These are phyloP conservation scores for Lucilia cuprina DNA, from an alignment of 1,140 invertebrate species.

Conservation along the genomic window DNA sequence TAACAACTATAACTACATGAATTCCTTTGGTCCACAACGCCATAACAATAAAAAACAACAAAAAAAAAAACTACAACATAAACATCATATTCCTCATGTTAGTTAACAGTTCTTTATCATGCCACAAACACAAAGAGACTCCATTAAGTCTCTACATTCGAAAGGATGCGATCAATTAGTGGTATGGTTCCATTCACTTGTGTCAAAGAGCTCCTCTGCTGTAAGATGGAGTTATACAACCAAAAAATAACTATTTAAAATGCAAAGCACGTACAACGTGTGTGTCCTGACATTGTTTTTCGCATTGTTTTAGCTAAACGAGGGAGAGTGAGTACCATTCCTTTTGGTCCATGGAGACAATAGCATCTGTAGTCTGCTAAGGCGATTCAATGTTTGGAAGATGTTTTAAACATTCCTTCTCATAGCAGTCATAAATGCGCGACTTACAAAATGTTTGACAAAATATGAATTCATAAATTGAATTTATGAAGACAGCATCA, in stretches of 20 bases:
- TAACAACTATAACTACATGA: slow-evolving; percentile 25
- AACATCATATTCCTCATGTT: slow-evolving; percentile 32
- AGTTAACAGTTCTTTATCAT: slow-evolving; percentile 15
- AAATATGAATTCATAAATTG: slow-evolving; percentile 35
- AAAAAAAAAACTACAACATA: not conserved
- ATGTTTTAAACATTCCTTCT: slow-evolving; percentile 19
- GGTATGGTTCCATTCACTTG: slow-evolving; percentile 36
- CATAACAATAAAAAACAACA: not conserved
- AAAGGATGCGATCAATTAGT: slow-evolving; percentile 60
- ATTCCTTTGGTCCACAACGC: slow-evolving; percentile 6
- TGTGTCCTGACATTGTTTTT: slow-evolving; percentile 52
- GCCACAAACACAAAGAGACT: slow-evolving; percentile 26
- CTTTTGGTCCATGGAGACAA: not conserved
- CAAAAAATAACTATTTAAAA: slow-evolving; percentile 51
- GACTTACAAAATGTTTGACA: slow-evolving; percentile 35
- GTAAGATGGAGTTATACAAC: slow-evolving; percentile 39
- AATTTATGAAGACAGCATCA: slow-evolving; percentile 34
- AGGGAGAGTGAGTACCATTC: not conserved
- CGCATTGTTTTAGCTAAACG: not conserved
- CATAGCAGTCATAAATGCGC: slow-evolving; percentile 32
- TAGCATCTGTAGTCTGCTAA: not conserved
- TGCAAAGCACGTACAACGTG: slow-evolving; percentile 61
- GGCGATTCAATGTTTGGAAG: not conserved
- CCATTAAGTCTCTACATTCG: slow-evolving; percentile 43
- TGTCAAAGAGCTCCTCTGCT: not conserved